Evolutionary conservation across 92 coral and sea anemone species (phyloP).

Genomic region (Blastomussa wellsi): DNA sequence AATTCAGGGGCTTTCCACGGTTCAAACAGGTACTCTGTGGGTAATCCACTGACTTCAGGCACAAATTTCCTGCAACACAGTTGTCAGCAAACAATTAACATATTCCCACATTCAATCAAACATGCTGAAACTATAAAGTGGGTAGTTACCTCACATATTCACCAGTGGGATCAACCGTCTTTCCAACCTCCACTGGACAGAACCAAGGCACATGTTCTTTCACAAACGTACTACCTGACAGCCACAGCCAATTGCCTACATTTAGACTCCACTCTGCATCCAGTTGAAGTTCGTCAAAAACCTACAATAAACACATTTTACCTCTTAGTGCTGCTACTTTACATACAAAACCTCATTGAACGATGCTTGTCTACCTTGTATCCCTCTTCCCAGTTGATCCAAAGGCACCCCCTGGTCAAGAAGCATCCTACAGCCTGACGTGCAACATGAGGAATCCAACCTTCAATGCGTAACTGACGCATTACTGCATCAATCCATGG

Average conservation of each 20-base stretch:
- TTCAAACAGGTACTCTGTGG: conserved; percentile 70
- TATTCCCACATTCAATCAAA: neutral
- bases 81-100: neutral
- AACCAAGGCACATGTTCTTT: conserved; percentile 50
- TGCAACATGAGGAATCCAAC: conserved; percentile 82
- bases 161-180: conserved; percentile 71
- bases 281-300: conserved; percentile 77
- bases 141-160: conserved; percentile 62
- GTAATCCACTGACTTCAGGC: conserved; percentile 69
- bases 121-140: neutral
- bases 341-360: neutral
- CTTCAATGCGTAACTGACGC: conserved; percentile 84
- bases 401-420: conserved; percentile 85
- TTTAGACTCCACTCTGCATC: conserved; percentile 88
- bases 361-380: conserved; percentile 60
- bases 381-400: conserved; percentile 96
- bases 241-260: conserved; percentile 80
- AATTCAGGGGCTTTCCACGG: conserved; percentile 83
- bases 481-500: conserved; percentile 93
- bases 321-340: neutral
- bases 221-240: conserved; percentile 74
- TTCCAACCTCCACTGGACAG: conserved; percentile 83
- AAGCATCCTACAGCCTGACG: conserved; percentile 80
- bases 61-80: conserved; percentile 62
- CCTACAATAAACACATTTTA: conserved; percentile 13